A percentile compares a stretch with the other conserved stretches of the same genome.
Evolutionary conservation across 2,888 invertebrate species (phyloP).

Genomic region (Drosophila longiperda): DNA sequence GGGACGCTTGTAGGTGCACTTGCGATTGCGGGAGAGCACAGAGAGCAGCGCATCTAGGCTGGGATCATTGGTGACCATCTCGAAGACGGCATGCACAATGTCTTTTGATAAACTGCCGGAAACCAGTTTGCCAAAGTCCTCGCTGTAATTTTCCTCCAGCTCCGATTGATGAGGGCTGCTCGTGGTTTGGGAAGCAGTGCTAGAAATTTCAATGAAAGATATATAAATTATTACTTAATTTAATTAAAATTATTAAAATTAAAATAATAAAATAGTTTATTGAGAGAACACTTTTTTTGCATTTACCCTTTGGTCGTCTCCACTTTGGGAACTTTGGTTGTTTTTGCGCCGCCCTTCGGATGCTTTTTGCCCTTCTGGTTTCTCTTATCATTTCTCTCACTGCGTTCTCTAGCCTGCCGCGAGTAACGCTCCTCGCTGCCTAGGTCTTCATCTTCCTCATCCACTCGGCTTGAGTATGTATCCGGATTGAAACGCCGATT

Average conservation of each 20-base stretch:
- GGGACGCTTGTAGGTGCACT: conserved; percentile 22
- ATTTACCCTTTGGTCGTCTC: conserved; percentile 4
- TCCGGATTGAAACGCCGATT: conserved; percentile 5
- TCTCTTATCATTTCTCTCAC: background rate
- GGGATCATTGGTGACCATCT: conserved; percentile 72
- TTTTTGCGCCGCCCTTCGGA: background rate
- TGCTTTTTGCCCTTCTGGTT: background rate
- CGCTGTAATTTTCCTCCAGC: background rate
- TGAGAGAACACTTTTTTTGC: background rate
- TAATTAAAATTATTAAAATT: background rate
- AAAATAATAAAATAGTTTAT: background rate
- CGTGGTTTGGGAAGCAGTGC: background rate
- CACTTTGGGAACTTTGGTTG: background rate
- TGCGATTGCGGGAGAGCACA: conserved; percentile 72
- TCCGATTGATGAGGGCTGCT: background rate
- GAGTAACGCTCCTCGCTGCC: conserved; percentile 40
- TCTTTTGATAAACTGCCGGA: conserved; percentile 76
- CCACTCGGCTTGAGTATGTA: conserved; percentile 8
- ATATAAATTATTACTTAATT: too few species aligned
- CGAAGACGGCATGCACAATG: conserved; percentile 76
- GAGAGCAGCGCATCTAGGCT: conserved; percentile 70
- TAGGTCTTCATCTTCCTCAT: conserved; percentile 2
- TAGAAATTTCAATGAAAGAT: background rate
- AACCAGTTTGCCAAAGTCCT: conserved; percentile 65
- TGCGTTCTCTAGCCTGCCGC: conserved; percentile 11